Percentiles rank a stretch among this genome's conserved stretches.
Evolutionary conservation across 1,140 invertebrate genomes (phyloP).

Genomic region (Drosophila micromelanica): DNA sequence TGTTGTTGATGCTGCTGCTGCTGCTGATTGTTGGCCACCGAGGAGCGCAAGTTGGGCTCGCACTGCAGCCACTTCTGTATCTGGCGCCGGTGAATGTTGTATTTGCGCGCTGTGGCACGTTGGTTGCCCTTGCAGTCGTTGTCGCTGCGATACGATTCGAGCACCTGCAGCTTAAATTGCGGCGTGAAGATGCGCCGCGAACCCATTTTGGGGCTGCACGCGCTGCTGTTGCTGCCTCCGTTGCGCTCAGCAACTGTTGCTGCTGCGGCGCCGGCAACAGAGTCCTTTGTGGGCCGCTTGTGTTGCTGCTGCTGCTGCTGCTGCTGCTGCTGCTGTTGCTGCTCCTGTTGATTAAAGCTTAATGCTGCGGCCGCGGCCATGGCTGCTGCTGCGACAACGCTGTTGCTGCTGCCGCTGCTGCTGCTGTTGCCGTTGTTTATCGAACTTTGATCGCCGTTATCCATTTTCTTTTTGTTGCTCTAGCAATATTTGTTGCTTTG

Average conservation of each 20-base stretch:
- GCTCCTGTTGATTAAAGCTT: conserved; percentile 31
- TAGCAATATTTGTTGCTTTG: conserved; percentile 19
- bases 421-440: conserved; percentile 32
- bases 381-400: conserved; percentile 15
- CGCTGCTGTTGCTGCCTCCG: conserved; percentile 20
- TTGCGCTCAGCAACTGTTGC: conserved; percentile 25
- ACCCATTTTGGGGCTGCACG: conserved; percentile 86
- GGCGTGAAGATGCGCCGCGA: conserved; percentile 93
- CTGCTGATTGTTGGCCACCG: conserved; percentile 85
- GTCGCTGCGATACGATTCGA: conserved; percentile 93
- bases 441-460: conserved; percentile 55
- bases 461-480: conserved; percentile 45
- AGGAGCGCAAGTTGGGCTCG: conserved; percentile 89
- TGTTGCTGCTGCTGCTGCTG: conserved; percentile 17
- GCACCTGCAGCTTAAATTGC: conserved; percentile 93
- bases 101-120: conserved; percentile 93
- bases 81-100: conserved; percentile 93
- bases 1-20: conserved; percentile 65
- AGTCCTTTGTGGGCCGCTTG: conserved; percentile 26
- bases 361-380: conserved; percentile 15
- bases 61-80: conserved; percentile 95
- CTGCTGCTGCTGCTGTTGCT: conserved; percentile 22
- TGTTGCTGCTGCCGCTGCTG: conserved; percentile 1
- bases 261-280: not conserved
- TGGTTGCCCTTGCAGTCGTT: conserved; percentile 94